A percentile compares a stretch with the other conserved stretches of the same genome.
These are phyloP conservation scores for Lumbricus terrestris DNA, from an alignment of 2,888 invertebrate species.

Conservation along the genomic window DNA sequence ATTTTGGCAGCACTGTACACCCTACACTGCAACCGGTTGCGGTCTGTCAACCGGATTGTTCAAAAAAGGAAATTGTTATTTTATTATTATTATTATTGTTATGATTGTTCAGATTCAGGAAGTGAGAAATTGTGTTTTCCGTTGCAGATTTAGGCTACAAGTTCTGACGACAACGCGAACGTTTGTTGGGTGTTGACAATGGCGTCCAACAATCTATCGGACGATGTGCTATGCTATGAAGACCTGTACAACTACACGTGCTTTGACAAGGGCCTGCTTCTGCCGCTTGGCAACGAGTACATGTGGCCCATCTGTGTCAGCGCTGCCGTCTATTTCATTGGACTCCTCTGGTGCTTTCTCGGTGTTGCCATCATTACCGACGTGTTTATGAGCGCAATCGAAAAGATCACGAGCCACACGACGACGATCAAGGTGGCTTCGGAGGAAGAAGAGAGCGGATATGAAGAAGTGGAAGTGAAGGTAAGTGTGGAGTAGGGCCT, in stretches of 20 bases:
- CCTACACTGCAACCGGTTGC: too few species aligned
- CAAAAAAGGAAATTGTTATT: too few species aligned
- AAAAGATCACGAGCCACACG: constrained; percentile 81
- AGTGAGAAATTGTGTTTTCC: background rate
- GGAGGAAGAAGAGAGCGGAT: constrained; percentile 41
- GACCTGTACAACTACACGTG: constrained; percentile 43
- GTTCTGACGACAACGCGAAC: background rate
- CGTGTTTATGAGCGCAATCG: constrained; percentile 98
- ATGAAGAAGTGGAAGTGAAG: constrained; percentile 61
- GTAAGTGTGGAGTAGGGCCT: constrained; percentile 42
- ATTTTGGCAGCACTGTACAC: too few species aligned
- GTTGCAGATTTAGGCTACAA: background rate
- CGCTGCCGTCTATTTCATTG: constrained; percentile 84
- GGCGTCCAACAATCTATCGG: background rate
- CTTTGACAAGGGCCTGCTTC: constrained; percentile 56
- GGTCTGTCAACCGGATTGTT: too few species aligned
- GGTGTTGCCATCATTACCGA: constrained; percentile 98
- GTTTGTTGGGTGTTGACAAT: background rate
- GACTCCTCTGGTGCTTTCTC: constrained; percentile 90
- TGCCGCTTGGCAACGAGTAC: constrained; percentile 62
- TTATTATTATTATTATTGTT: too few species aligned
- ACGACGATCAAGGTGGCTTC: constrained; percentile 56
- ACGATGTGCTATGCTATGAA: background rate
- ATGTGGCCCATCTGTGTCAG: constrained; percentile 67
- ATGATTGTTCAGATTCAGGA: background rate